Percentiles rank a stretch among this genome's conserved stretches.
phyloP scores from a whole-genome alignment of 2,113 vertebrate species.

The Ochotona princeps region DNA sequence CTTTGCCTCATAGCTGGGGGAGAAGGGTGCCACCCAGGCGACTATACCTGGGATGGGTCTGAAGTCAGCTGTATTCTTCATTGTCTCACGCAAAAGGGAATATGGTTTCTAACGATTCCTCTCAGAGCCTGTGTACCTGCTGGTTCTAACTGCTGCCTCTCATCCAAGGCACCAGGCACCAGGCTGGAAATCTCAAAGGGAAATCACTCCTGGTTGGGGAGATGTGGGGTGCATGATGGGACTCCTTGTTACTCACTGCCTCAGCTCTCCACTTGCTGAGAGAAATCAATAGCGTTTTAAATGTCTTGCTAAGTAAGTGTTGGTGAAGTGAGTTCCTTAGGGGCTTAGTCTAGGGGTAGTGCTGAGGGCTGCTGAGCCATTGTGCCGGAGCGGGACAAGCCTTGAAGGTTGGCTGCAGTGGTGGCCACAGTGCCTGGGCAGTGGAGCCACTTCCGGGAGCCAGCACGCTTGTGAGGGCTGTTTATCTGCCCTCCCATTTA shows the following conservation, averaged over 20 bases:
- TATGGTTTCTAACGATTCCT: constrained; percentile 57
- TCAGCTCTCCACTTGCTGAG: constrained; percentile 53
- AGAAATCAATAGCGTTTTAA: constrained; percentile 70
- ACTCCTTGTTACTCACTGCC: constrained; percentile 55
- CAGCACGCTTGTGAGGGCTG: neutral
- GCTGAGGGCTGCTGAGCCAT: neutral
- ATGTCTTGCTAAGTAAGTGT: constrained; percentile 72
- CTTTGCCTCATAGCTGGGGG: neutral
- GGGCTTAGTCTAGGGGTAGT: neutral
- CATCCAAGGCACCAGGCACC: neutral
- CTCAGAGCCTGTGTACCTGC: constrained; percentile 57
- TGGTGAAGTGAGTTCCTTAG: constrained; percentile 52
- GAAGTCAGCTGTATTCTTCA: constrained; percentile 53
- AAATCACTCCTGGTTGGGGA: constrained; percentile 27
- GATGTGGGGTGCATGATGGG: neutral
- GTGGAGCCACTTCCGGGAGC: neutral
- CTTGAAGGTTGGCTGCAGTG: neutral
- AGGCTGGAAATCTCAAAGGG: constrained; percentile 63
- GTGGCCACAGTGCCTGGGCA: neutral
- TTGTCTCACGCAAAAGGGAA: constrained; percentile 57
- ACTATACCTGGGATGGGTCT: neutral
- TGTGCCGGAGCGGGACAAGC: neutral
- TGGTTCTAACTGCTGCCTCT: constrained; percentile 21
- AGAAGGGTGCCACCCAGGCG: constrained; percentile 19
- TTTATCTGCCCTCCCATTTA: no score